Base-by-base conservation (phyloP, 2,888 invertebrate genomes). In the Xestia ashworthii region DNA sequence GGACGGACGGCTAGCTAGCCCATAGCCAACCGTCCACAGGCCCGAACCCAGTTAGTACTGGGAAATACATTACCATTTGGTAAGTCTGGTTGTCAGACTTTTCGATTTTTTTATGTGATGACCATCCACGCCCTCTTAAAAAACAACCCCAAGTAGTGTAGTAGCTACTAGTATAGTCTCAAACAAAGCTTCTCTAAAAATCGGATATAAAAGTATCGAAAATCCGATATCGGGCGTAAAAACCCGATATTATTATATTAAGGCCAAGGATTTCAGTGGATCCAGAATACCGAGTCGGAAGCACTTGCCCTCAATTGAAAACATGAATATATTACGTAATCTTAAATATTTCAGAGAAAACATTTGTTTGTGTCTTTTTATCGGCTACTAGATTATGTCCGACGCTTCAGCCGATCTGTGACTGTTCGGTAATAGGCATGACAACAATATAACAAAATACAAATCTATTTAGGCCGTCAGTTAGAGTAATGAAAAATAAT, bases 151-250 rank as follows among this genome's bases (percentile, higher is more conserved):
- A n/a, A n/a, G n/a, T n/a, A n/a, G n/a, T n/a, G n/a, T n/a, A n/a
- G n/a, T 32, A 32, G 32, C 32, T 32, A 32, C 32, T 2, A 32
- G 32, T 32, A 32, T 32, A 32, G 32, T 32, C 14, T 78, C 14
- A 19, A 41, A 50, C 32, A 75, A 64, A 65, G 16, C 38, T 22
- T 25, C 46, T 25, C 25, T 53, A n/a, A 46, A 80, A 53, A 71
- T 78, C 12, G 46, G 80, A 80, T 32, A 19, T 50, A 80, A 50
- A 53, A 64, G 81, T 48, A 64, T 72, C 48, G 73, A 16, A 73
- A 81, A 81, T 65, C 81, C 8, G 55, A 78, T 73, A 55, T n/a
- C 25, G 32, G 44, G 0, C 9, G 53, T 62, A 32, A 58, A 80
- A 50, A 58, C 19, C 48, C 41, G 44, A 73, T 78, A 78, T 58